Percentiles rank a stretch among this genome's conserved stretches.
phyloP scores from a whole-genome alignment of 2,797 vertebrate species.

The Labeo calbasu region DNA sequence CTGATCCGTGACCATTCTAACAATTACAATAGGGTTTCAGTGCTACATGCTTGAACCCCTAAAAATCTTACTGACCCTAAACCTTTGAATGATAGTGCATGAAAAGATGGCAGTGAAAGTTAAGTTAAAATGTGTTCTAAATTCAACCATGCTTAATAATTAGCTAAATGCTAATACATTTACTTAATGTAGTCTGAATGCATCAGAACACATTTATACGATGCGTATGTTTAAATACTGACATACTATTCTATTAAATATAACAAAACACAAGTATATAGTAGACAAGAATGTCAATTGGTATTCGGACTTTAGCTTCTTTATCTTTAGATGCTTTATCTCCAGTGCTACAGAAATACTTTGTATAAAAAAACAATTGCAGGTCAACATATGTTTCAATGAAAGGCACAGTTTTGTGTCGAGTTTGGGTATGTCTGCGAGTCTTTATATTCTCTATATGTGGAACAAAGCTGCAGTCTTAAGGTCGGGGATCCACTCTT shows the following conservation, averaged over 20 bases:
- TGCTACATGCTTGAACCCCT: too few species aligned
- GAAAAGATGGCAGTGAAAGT: background rate
- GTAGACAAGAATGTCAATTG: background rate
- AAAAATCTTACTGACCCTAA: background rate
- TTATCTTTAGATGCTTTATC: background rate
- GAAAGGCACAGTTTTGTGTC: slow-evolving; percentile 20
- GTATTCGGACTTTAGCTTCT: background rate
- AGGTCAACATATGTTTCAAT: background rate
- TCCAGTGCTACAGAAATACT: background rate
- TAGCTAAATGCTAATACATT: background rate
- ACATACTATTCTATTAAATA: background rate
- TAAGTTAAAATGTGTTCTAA: background rate
- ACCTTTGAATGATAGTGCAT: background rate
- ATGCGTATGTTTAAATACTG: background rate
- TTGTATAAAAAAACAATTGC: background rate
- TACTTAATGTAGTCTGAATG: background rate
- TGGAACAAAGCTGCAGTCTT: slow-evolving; percentile 31
- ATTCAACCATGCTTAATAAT: background rate
- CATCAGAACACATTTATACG: background rate
- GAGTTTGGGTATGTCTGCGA: slow-evolving; percentile 17
- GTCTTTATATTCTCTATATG: slow-evolving; percentile 29
- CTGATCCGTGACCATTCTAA: too few species aligned
- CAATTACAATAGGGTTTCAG: too few species aligned
- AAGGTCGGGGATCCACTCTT: slow-evolving; percentile 32
- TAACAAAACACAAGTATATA: background rate